Conservation (phyloP, 1,140 invertebrate species). For the Aphis gossypii region DNA sequence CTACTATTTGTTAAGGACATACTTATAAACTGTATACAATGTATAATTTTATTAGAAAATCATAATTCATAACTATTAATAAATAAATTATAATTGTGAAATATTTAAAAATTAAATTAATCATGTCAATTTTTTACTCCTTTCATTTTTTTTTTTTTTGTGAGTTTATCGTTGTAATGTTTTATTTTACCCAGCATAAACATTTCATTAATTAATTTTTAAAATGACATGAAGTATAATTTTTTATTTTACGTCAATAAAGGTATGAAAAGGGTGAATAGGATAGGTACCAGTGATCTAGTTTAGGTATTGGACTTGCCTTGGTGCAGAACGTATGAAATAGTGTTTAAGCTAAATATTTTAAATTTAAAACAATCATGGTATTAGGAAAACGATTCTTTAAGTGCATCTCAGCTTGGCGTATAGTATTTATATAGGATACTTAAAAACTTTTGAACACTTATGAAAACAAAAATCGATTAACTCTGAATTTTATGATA, state of each 20-base stretch:
- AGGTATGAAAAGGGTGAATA: not conserved
- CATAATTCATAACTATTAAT: not conserved
- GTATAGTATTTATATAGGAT: not conserved
- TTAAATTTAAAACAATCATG: not conserved
- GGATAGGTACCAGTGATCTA: not conserved
- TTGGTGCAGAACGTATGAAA: not conserved
- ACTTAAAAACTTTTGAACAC: not conserved
- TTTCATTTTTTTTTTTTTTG: not conserved
- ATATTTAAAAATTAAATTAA: not conserved
- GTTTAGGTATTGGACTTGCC: not conserved
- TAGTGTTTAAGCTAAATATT: not conserved
- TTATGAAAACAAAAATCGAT: not conserved
- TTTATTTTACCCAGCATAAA: not conserved
- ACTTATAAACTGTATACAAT: not conserved
- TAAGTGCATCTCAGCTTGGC: not conserved
- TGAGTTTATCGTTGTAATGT: not conserved
- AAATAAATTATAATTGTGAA: too few relatives aligned
- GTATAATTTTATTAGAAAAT: not conserved
- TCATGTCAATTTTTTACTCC: not conserved
- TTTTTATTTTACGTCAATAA: not conserved
- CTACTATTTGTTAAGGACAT: not conserved
- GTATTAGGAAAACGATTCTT: not conserved
- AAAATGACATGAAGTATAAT: not conserved
- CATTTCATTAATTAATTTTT: not conserved
- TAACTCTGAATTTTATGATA: not conserved